These are phyloP conservation scores for Chelonus insularis DNA, from an alignment of 1,140 invertebrate species.

Conservation along the genomic window DNA sequence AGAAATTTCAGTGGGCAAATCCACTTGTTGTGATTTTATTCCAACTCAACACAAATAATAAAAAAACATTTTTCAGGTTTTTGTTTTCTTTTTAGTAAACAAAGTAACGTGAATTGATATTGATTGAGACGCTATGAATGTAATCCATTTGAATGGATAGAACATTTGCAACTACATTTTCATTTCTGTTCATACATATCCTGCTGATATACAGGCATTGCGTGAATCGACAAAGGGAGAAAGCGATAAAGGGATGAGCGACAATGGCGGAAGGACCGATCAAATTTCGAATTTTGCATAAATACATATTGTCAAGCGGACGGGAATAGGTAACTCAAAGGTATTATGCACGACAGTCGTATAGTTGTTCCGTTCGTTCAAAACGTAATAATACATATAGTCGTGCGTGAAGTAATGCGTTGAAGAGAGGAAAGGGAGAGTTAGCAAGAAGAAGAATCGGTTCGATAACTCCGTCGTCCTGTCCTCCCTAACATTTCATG, in stretches of 20 bases:
- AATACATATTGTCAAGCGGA: conserved; percentile 32
- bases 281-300: conserved; percentile 42
- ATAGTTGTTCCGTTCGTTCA: conserved; percentile 11
- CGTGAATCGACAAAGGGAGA: not conserved
- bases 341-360: conserved; percentile 18
- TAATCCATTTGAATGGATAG: too few species aligned
- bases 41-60: too few species aligned
- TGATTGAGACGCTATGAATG: too few species aligned
- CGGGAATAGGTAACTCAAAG: conserved; percentile 12
- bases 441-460: conserved; percentile 26
- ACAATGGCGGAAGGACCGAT: conserved; percentile 21
- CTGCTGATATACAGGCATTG: not conserved
- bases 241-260: not conserved
- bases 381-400: conserved; percentile 26
- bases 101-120: too few species aligned
- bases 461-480: conserved; percentile 32
- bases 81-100: too few species aligned
- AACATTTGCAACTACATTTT: too few species aligned
- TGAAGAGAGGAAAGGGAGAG: not conserved
- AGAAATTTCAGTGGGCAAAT: too few species aligned
- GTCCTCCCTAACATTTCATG: conserved; percentile 25
- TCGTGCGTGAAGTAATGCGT: conserved; percentile 13
- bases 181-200: not conserved
- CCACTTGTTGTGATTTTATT: too few species aligned
- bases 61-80: too few species aligned